Evolutionary conservation across 2,113 vertebrate genomes (phyloP).

Genomic region (Oreotragus oreotragus): DNA sequence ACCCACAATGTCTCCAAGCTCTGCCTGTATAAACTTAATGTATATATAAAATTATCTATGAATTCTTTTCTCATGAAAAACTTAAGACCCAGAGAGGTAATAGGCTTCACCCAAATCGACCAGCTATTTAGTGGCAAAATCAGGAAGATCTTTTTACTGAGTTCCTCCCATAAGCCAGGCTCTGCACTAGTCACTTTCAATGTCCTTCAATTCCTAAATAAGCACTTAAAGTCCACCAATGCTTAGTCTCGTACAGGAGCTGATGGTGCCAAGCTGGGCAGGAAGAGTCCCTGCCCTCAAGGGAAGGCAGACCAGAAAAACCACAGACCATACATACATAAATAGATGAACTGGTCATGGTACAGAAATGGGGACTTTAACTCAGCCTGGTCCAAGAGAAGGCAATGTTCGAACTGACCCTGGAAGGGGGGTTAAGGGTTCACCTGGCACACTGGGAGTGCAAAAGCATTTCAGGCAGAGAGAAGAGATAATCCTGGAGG

Average conservation of each 20-base stretch:
- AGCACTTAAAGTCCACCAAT: neutral
- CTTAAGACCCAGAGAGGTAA: neutral
- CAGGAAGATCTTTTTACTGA: neutral
- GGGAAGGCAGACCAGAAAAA: neutral
- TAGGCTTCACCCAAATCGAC: neutral
- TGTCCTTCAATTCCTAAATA: neutral
- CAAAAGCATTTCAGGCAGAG: neutral
- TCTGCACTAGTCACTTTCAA: neutral
- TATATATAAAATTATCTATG: neutral
- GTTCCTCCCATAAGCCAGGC: neutral
- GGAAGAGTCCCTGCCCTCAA: neutral
- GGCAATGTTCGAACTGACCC: neutral
- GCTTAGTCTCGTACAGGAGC: neutral
- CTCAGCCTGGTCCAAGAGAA: neutral
- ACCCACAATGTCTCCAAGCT: neutral
- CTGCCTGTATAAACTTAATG: neutral
- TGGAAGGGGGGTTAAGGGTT: neutral
- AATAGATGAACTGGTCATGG: neutral
- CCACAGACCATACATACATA: neutral
- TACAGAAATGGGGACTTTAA: neutral
- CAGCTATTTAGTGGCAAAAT: neutral
- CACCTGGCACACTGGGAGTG: neutral
- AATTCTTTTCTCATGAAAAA: conserved; percentile 17
- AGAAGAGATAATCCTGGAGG: neutral
- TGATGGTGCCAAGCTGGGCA: neutral